Base-by-base conservation (phyloP, 2,888 invertebrate genomes). In the Archips crataeganus region DNA sequence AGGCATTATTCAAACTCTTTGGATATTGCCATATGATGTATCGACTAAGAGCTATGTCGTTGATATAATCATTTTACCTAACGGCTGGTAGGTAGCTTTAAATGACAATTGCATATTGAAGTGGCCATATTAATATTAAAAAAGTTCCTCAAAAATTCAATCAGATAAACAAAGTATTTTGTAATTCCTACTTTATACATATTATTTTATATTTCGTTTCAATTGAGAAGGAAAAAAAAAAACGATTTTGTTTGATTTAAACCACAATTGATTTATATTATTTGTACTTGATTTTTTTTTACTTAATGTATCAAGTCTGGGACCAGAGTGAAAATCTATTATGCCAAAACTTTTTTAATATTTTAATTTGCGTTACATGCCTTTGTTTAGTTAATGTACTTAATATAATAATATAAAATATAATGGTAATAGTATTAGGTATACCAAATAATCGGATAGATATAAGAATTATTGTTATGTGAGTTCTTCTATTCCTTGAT, bases 281-380 rank as follows among this genome's bases (percentile, higher is more conserved):
- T 15, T 61, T 61, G 39, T 61, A 13, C 34, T 15, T 5, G 9
- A 6, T 54, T 15, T 63, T 63, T 63, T 45, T 32, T 23, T 23
- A 23, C 23, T 23, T 47, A 9, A 47, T 9, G 34, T 63, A 32
- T 63, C 63, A 47, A 63, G 8, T 13, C 32, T 63, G 63, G 63
- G 63, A 63, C 63, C 63, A 47, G 47, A 63, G 63, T 47, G 32
- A 32, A 32, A 47, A 47, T 32, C n/a, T 32, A 47, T 63, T 45
- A 5, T 47, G 63, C 63, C 63, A 63, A 63, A 62, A n/a, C 34
- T 47, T 36, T 13, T 13, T 63, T 63, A 6, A 6, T 3, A 4
- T 8, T 63, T 47, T 13, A 3, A 47, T 63, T 32, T 32, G 57
- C 57, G 32, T 13, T 47, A 47, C 63, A 63, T 32, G 47, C 45